Evolutionary conservation across 2,797 vertebrate genomes (phyloP).

Genomic region (Myoxocephalus aenaeus): DNA sequence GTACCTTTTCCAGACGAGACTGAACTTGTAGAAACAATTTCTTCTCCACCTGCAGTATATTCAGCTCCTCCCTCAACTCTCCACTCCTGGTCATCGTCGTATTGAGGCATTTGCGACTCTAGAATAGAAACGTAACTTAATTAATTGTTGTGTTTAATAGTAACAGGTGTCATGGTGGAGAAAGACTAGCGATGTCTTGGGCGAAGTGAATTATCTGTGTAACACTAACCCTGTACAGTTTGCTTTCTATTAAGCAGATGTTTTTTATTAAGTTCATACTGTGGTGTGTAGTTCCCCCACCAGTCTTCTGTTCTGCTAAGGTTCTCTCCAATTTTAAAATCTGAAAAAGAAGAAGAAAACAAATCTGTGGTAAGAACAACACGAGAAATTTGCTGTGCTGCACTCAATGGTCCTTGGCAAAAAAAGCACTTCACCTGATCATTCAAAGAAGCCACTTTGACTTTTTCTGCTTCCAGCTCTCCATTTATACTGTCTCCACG

Average conservation of each 20-base stretch:
- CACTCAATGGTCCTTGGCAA: neutral
- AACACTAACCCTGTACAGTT: constrained; percentile 30
- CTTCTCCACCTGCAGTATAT: constrained; percentile 16
- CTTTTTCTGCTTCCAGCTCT: constrained; percentile 14
- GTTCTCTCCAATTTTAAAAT: constrained; percentile 32
- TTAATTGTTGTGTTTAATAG: neutral
- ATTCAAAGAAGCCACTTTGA: constrained; percentile 9
- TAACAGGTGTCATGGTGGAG: neutral
- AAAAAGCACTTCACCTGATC: constrained; percentile 24
- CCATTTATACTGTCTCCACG: neutral
- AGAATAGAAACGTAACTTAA: constrained; percentile 6
- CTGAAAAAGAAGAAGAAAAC: constrained; percentile 21
- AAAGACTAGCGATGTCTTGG: too few relatives aligned
- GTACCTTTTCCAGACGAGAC: constrained; percentile 13
- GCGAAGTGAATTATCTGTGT: neutral
- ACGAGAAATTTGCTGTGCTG: neutral
- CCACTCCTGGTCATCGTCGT: constrained; percentile 25
- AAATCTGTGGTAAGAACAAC: constrained; percentile 2
- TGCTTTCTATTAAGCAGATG: constrained; percentile 8
- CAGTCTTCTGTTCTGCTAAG: constrained; percentile 13
- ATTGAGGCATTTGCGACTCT: constrained; percentile 17
- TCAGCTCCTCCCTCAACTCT: constrained; percentile 37
- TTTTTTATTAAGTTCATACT: neutral
- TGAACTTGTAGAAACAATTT: constrained; percentile 29
- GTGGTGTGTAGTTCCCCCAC: neutral